phyloP scores from a whole-genome alignment of 2,113 vertebrate species.

The Eidolon helvum region DNA sequence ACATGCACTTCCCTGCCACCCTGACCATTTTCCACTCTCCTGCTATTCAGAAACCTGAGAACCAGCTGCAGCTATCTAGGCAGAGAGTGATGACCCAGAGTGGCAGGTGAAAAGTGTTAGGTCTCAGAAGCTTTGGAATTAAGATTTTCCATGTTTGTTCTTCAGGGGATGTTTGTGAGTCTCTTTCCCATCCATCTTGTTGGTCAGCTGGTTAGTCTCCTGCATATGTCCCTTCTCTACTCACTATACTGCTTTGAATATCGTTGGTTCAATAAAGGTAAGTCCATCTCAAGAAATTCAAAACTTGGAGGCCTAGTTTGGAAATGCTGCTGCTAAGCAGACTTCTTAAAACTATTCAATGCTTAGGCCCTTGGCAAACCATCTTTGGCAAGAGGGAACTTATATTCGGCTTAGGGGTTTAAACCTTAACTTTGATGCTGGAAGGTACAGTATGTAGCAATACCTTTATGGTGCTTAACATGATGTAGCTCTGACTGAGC shows the following conservation, averaged over 20 bases:
- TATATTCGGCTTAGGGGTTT: background rate
- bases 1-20: background rate
- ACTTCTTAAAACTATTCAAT: background rate
- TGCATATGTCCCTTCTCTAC: slow-evolving; percentile 99
- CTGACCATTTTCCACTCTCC: background rate
- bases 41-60: background rate
- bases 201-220: slow-evolving; percentile 94
- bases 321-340: background rate
- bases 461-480: background rate
- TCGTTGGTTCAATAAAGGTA: slow-evolving; percentile 99
- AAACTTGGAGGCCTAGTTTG: background rate
- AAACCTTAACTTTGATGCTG: background rate
- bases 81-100: background rate
- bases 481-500: background rate
- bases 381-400: background rate
- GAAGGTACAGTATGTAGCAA: background rate
- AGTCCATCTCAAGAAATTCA: slow-evolving; percentile 24
- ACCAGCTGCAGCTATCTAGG: background rate
- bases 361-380: background rate
- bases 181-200: slow-evolving; percentile 97
- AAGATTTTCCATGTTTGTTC: background rate
- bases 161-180: slow-evolving; percentile 97
- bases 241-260: slow-evolving; percentile 99
- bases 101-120: background rate
- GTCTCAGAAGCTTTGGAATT: background rate